phyloP scores from a whole-genome alignment of 2,113 vertebrate genomes.

The Nothocercus julius region DNA sequence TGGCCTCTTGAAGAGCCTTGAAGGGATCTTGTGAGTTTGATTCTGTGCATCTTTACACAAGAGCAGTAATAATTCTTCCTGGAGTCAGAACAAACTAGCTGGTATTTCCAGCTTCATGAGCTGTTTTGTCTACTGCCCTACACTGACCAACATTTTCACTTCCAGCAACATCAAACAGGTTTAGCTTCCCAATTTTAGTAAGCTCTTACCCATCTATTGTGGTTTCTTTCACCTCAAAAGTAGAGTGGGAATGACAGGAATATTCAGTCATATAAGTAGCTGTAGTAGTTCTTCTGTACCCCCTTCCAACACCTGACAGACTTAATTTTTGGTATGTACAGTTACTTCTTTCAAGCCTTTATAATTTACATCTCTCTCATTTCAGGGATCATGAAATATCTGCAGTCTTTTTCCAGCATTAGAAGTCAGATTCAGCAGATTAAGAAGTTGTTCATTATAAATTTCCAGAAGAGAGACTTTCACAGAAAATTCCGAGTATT shows the following conservation, averaged over 20 bases:
- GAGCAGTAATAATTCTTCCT: conserved; percentile 85
- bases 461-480: conserved; percentile 89
- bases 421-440: conserved; percentile 82
- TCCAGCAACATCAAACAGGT: conserved; percentile 88
- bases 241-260: conserved; percentile 87
- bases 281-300: conserved; percentile 82
- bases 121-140: conserved; percentile 85
- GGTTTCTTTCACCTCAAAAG: conserved; percentile 89
- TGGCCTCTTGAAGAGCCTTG: conserved; percentile 87
- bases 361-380: conserved; percentile 88
- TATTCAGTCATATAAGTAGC: conserved; percentile 88
- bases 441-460: conserved; percentile 88
- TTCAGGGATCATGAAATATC: conserved; percentile 86
- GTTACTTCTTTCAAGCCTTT: conserved; percentile 89
- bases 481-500: conserved; percentile 88
- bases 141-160: conserved; percentile 89
- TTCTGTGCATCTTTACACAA: conserved; percentile 88
- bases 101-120: conserved; percentile 90
- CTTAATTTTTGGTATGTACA: conserved; percentile 89
- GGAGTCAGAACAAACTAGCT: conserved; percentile 88
- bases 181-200: conserved; percentile 89
- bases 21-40: conserved; percentile 90
- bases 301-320: conserved; percentile 87
- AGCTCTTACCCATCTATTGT: conserved; percentile 85
- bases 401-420: conserved; percentile 85